Evolutionary conservation across 2,113 vertebrate species (phyloP).

Genomic region (Engystomops pustulosus): DNA sequence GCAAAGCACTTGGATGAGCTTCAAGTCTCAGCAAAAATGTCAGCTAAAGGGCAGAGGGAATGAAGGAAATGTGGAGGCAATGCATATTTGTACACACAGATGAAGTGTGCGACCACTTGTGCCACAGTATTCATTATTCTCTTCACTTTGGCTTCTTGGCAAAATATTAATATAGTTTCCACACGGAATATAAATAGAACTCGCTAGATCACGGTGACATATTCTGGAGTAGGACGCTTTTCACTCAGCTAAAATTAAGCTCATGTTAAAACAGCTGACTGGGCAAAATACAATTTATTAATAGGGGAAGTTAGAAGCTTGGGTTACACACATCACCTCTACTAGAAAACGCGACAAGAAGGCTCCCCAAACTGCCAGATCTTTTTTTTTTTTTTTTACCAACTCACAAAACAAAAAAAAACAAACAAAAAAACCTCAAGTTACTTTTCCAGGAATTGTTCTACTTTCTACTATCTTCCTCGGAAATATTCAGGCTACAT

Average conservation of each 20-base stretch:
- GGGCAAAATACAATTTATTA: slow-evolving; percentile 26
- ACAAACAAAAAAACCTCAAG: neutral
- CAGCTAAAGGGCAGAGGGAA: slow-evolving; percentile 53
- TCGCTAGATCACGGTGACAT: slow-evolving; percentile 14
- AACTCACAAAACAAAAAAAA: too few relatives aligned
- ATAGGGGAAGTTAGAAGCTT: slow-evolving; percentile 9
- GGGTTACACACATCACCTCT: neutral
- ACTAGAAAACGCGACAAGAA: neutral
- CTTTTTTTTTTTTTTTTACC: neutral
- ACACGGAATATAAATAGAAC: slow-evolving; percentile 7
- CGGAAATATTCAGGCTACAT: too few relatives aligned
- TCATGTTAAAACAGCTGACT: slow-evolving; percentile 6
- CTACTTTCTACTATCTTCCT: neutral
- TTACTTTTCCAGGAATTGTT: neutral
- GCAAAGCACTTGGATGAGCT: slow-evolving; percentile 56
- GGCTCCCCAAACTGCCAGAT: neutral
- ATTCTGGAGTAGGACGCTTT: neutral
- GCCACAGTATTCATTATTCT: neutral
- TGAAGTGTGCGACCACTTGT: slow-evolving; percentile 1
- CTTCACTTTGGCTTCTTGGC: slow-evolving; percentile 3
- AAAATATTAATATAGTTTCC: neutral
- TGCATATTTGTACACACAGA: slow-evolving; percentile 43
- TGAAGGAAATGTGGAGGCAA: slow-evolving; percentile 54
- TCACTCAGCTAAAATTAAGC: slow-evolving; percentile 21
- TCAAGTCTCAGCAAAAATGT: slow-evolving; percentile 60